phyloP scores from a whole-genome alignment of 2,797 vertebrate genomes.

The Crenichthys baileyi region DNA sequence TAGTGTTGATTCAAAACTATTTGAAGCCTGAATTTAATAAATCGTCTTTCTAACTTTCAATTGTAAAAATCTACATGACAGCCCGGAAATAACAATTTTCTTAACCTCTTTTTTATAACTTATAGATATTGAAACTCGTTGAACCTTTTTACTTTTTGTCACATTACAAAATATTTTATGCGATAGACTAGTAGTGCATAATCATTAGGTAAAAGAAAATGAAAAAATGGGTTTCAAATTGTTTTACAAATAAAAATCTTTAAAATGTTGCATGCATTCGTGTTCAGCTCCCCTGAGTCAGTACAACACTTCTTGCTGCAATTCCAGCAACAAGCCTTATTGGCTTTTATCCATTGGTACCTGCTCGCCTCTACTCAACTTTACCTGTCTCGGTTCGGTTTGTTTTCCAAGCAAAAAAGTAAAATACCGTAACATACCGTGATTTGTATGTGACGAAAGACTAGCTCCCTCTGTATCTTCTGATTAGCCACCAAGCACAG shows the following conservation, averaged over 20 bases:
- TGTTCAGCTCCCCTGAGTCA: neutral
- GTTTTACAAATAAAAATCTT: neutral
- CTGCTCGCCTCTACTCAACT: neutral
- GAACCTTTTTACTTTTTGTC: neutral
- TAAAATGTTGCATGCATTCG: neutral
- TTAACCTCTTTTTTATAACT: neutral
- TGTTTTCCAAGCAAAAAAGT: no score
- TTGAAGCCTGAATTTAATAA: neutral
- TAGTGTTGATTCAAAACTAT: constrained; percentile 4
- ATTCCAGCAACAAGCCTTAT: neutral
- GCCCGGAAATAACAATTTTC: neutral
- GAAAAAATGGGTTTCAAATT: neutral
- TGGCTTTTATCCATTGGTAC: neutral
- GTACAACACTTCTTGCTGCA: neutral
- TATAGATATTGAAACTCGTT: neutral
- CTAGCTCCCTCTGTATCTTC: neutral
- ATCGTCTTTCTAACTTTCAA: neutral
- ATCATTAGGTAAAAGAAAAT: neutral
- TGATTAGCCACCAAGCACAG: neutral
- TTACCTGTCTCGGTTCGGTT: neutral
- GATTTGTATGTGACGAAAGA: neutral
- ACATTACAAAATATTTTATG: neutral
- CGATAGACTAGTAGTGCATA: neutral
- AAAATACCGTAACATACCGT: neutral
- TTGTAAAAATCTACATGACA: neutral